Conservation (phyloP, 1,140 invertebrate genomes). For the Hyposmocoma kahamanoa region DNA sequence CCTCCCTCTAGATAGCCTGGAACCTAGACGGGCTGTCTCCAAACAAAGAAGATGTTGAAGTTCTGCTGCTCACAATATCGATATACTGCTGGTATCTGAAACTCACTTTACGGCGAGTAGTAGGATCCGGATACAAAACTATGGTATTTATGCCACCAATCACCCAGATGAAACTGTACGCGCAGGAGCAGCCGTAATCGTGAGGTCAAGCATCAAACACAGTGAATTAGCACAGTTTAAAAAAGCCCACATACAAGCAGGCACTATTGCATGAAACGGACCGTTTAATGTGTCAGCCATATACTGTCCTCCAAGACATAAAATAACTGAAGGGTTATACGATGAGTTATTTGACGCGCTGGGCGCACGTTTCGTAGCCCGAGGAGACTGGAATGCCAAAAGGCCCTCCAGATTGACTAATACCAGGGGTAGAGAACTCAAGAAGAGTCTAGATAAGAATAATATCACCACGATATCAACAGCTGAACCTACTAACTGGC, state of each 20-base stretch:
- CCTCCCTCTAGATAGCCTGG: conserved; percentile 10
- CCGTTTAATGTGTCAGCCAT: not conserved
- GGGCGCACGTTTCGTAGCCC: not conserved
- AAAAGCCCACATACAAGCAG: not conserved
- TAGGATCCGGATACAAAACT: not conserved
- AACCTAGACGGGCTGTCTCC: not conserved
- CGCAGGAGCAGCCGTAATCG: not conserved
- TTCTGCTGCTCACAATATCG: not conserved
- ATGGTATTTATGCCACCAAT: not conserved
- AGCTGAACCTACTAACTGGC: not conserved
- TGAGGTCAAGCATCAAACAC: not conserved
- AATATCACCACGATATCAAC: not conserved
- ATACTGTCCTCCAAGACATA: conserved; percentile 3
- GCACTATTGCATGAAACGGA: not conserved
- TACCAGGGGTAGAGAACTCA: not conserved
- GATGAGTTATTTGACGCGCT: not conserved
- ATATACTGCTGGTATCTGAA: not conserved
- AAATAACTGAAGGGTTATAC: not conserved
- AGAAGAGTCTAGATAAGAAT: not conserved
- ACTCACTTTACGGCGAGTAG: not conserved
- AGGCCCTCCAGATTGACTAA: not conserved
- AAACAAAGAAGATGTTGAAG: not conserved
- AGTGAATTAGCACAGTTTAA: not conserved
- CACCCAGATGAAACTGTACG: not conserved
- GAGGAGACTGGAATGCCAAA: not conserved